phyloP scores from a whole-genome alignment of 2,113 vertebrate genomes.

The Colinus virginianus region DNA sequence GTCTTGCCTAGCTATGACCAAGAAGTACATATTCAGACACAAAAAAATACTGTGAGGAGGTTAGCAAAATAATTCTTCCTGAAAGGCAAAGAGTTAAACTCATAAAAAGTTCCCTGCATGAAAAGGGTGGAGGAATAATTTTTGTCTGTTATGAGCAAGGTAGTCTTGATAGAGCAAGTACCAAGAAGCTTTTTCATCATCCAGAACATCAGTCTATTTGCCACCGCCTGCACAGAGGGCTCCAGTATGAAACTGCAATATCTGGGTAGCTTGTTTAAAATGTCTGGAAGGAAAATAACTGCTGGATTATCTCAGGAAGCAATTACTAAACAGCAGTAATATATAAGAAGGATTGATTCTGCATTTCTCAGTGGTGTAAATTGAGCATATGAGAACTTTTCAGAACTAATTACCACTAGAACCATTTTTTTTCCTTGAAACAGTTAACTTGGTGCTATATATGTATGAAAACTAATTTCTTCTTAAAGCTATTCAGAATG shows the following conservation, averaged over 20 bases:
- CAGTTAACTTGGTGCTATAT: neutral
- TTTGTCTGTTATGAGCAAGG: neutral
- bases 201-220: neutral
- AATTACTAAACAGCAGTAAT: neutral
- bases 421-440: neutral
- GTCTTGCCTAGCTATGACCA: neutral
- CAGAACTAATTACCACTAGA: neutral
- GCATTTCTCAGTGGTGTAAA: neutral
- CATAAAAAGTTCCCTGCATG: neutral
- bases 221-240: neutral
- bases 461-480: neutral
- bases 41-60: neutral
- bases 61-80: neutral
- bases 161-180: neutral
- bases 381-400: rapidly evolving
- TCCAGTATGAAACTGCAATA: neutral
- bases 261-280: neutral
- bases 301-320: neutral
- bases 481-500: neutral
- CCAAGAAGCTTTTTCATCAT: neutral
- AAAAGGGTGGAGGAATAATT: neutral
- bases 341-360: neutral
- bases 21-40: neutral
- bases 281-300: neutral
- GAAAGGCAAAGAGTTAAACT: neutral